Evolutionary conservation across 2,113 vertebrate species (phyloP).

Genomic region (Polypterus bichir): DNA sequence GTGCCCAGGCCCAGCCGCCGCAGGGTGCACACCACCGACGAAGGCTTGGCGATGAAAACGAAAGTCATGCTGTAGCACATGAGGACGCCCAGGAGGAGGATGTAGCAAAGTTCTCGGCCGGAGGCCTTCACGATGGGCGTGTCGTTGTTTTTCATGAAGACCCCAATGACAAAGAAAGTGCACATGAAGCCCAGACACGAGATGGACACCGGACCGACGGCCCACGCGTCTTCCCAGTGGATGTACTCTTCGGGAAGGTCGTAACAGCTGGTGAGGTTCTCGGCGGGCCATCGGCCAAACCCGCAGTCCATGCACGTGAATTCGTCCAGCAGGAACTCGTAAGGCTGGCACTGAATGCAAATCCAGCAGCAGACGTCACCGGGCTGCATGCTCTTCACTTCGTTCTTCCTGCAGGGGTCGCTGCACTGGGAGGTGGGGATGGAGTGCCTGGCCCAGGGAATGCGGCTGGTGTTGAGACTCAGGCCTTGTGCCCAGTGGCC

Average conservation of each 20-base stretch:
- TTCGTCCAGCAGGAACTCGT: constrained; percentile 81
- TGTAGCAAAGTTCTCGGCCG: constrained; percentile 90
- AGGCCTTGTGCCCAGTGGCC: constrained; percentile 91
- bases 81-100: constrained; percentile 79
- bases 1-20: constrained; percentile 83
- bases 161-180: constrained; percentile 75
- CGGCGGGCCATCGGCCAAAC: constrained; percentile 82
- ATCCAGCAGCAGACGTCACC: constrained; percentile 98
- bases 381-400: constrained; percentile 93
- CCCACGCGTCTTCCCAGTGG: constrained; percentile 89
- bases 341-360: constrained; percentile 88
- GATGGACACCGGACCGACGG: constrained; percentile 82
- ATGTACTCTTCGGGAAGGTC: constrained; percentile 92
- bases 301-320: constrained; percentile 87
- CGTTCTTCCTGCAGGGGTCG: constrained; percentile 86
- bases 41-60: constrained; percentile 87
- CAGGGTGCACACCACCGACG: constrained; percentile 72
- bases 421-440: constrained; percentile 88
- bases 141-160: constrained; percentile 80
- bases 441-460: constrained; percentile 61
- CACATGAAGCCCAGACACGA: constrained; percentile 83
- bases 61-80: constrained; percentile 98
- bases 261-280: constrained; percentile 77
- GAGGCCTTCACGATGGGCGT: constrained; percentile 93
- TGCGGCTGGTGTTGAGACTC: constrained; percentile 65